Base-by-base conservation (phyloP, 2,888 invertebrate species). In the Didymodactylos carnosus region DNA sequence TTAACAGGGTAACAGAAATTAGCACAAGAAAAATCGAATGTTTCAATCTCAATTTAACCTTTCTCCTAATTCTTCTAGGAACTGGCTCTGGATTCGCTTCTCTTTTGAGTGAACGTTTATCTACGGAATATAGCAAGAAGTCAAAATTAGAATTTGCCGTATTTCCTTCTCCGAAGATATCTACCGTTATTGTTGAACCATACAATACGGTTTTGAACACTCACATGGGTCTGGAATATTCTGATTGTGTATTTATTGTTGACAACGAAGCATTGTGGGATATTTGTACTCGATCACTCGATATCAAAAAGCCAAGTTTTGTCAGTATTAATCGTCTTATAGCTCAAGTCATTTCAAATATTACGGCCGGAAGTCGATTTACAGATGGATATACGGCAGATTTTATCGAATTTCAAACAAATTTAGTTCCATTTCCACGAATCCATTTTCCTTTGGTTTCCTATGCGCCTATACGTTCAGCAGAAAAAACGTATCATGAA, bases 361-460 rank as follows among this genome's bases (percentile, higher is more conserved):
- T 71, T 8, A 75, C 75, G 14, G 72, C 75, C 4, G 40, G 43
- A 10, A 41, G 53, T 25, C 51, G 75, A 39, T 75, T 75, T 39
- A 35, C 39, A 29, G 70, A 62, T 49, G 27, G 43, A 49, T 39
- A 46, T 71, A 75, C 29, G 14, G 69, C 35, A 23, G 73, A 73
- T 40, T 39, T 76, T 14, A 72, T 71, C 13, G 76, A 76, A 70
- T 73, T 76, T 35, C 73, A 73, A 40, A 76, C 75, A 19, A 76
- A 76, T 35, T 69, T 76, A 7, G 75, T 76, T 0, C 76, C 76
- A n/a, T 76, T 76, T 73, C 76, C 76, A 23, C 29, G 76, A 14
- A 71, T 76, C 62, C 76, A 76, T 49, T 76, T 76, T 62, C 76
- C 76, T 25, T n/a, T 76, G 1, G 71, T 71, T 25, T 72, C 73